Evolutionary conservation across 2,797 vertebrate genomes (phyloP).

Genomic region (Microcaecilia unicolor): DNA sequence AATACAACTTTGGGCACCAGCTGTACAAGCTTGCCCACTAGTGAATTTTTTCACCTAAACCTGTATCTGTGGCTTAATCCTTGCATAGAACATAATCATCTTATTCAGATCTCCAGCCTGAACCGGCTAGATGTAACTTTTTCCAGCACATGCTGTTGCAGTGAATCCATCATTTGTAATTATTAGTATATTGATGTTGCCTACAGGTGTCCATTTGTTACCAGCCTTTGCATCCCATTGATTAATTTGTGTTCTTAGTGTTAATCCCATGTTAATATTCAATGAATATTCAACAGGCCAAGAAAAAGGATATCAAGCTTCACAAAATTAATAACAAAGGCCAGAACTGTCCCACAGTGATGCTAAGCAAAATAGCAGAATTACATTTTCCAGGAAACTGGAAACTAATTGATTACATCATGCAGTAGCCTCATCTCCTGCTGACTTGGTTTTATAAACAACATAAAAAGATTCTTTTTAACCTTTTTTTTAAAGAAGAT

Average conservation of each 20-base stretch:
- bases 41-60: too few relatives aligned
- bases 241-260: slow-evolving; percentile 3
- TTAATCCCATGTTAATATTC: slow-evolving; percentile 20
- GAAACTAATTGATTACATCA: slow-evolving; percentile 20
- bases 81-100: slow-evolving; percentile 3
- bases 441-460: too few relatives aligned
- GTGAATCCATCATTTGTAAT: slow-evolving; percentile 20
- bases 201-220: slow-evolving; percentile 11
- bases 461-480: too few relatives aligned
- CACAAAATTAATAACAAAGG: slow-evolving; percentile 7
- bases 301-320: slow-evolving; percentile 22
- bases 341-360: slow-evolving; percentile 1
- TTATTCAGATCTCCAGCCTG: slow-evolving; percentile 14
- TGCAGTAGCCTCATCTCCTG: slow-evolving; percentile 5
- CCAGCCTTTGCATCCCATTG: slow-evolving; percentile 7
- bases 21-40: too few relatives aligned
- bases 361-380: slow-evolving; percentile 13
- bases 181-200: slow-evolving; percentile 20
- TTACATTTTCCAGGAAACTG: slow-evolving; percentile 5
- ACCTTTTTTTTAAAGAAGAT: too few relatives aligned
- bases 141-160: slow-evolving; percentile 15
- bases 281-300: slow-evolving; percentile 15
- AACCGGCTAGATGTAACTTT: slow-evolving; percentile 19
- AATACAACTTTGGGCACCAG: too few relatives aligned
- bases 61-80: too few relatives aligned